Percentiles rank a stretch among this genome's conserved stretches.
phyloP scores from a whole-genome alignment of 1,140 invertebrate species.

The Zophobas atratus region DNA sequence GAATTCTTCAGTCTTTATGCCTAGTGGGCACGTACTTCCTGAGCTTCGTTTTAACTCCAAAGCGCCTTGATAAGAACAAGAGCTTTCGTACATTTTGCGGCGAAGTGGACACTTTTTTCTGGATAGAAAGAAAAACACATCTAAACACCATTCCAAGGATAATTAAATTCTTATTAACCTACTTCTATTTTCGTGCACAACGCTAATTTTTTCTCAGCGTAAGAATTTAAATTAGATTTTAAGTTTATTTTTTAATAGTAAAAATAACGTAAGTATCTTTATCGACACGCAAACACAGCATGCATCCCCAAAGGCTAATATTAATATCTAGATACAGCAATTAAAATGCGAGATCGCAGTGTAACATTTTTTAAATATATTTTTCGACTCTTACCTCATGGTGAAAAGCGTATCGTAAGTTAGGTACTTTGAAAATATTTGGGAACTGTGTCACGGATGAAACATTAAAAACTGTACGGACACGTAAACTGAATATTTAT shows the following conservation, averaged over 20 bases:
- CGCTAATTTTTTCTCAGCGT: background rate
- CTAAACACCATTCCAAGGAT: constrained; percentile 38
- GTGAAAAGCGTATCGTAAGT: no score
- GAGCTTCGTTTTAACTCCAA: constrained; percentile 85
- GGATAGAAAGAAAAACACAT: constrained; percentile 46
- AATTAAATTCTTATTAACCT: constrained; percentile 3
- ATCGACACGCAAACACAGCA: background rate
- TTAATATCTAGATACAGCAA: background rate
- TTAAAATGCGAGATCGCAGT: no score
- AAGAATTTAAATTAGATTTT: background rate
- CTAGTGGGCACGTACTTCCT: constrained; percentile 64
- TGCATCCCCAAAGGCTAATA: constrained; percentile 3
- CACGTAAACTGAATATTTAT: background rate
- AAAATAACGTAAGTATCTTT: background rate
- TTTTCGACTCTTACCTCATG: no score
- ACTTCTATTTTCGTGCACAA: background rate
- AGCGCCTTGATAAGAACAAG: constrained; percentile 88
- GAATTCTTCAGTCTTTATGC: constrained; percentile 75
- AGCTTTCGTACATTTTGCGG: constrained; percentile 87
- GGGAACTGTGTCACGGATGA: background rate
- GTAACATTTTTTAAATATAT: no score
- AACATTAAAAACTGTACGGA: background rate
- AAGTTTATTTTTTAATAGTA: constrained; percentile 1
- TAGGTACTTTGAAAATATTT: background rate
- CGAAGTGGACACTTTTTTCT: constrained; percentile 66